Base-by-base conservation (phyloP, 1,140 invertebrate genomes). In the Drosophila kikkawai region DNA sequence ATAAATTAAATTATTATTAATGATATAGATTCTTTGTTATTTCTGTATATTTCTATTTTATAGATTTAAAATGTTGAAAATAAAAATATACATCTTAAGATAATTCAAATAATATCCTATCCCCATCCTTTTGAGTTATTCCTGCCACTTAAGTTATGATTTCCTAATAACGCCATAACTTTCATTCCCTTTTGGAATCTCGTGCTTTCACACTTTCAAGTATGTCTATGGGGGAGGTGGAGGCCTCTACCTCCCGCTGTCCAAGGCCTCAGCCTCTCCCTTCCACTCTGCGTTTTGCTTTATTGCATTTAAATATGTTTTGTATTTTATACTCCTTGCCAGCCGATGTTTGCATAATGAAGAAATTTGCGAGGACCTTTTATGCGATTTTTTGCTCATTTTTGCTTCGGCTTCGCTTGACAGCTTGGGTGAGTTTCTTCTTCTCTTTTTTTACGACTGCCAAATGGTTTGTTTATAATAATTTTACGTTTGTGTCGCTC, bases 261-360 rank as follows among this genome's bases (percentile, higher is more conserved):
- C 8, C 50, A 36, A 41, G 37, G 13, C 4, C 15, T 6, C 13
- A 0, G 15, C 13, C n/a, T 26, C 26, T 29, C 0, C 26, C 26
- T 29, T 29, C 39, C 19, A 9, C 12, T 15, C 34, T 11, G 11
- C 39, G 41, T 39, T 70, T 57, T 63, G 57, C 75, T 78, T 78
- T 78, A 78, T 78, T 78, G 75, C 75, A 78, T 78, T 78, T 78
- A 78, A 78, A 78, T 78, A 78, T 78, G 75, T 78, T 78, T 77
- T 57, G 56, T 78, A 63, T 70, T 75, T 65, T 75, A 56, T 75
- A 64, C 69, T 50, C 64, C 11, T 56, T 67, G 41, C 50, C 64
- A 70, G 50, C 64, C 75, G 75, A 78, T 70, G 64, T 78, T 78
- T 78, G 75, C 75, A 78, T 78, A 78, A 78, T 78, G 75, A 78